Evolutionary conservation across 2,888 invertebrate species (phyloP), one percentile per base, ranked within the genome.

Genomic region (Hypena proboscidalis): DNA sequence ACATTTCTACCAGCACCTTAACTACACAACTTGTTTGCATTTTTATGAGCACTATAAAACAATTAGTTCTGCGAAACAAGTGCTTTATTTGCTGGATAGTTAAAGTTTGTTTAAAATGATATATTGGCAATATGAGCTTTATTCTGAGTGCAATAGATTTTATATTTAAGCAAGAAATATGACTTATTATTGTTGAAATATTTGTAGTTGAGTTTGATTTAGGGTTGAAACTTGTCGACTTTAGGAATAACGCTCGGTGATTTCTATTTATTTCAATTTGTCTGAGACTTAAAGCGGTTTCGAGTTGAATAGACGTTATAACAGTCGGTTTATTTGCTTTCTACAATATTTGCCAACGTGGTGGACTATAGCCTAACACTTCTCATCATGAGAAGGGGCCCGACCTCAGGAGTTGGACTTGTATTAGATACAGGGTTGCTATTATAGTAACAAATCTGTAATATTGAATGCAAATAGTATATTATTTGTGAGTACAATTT

Each of bases 41-140:
- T 56, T 65, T 49, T 31, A 61, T 43, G 37, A 49, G 35, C 26
- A 45, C 39, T 33, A 46, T 46, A 53, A 55, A 65, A 49, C 46
- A 47, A 61, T 61, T 51, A 64, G 35, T 4, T 30, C 15, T 36
- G 22, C 13, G 14, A 50, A 34, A 46, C 39, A 27, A 19, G 23
- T 45, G 30, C 34, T 46, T 41, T 47, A 36, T 49, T 46, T 41
- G 32, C 33, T 19, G 43, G 40, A 51, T 36, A 34, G 27, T 42
- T 41, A 33, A 36, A 46, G 34, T 54, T 52, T 42, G 20, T 29
- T 26, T 5, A 20, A 33, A 41, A 52, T 34, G 22, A 53, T 19
- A 43, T 49, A 41, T 33, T 41, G 4, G 20, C 15, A 17, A 21
- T 25, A 3, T 7, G 2, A 27, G 36, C 29, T 40, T 42, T 43